Conservation (phyloP, 2,113 vertebrate genomes). For the Bujurquina vittata region DNA sequence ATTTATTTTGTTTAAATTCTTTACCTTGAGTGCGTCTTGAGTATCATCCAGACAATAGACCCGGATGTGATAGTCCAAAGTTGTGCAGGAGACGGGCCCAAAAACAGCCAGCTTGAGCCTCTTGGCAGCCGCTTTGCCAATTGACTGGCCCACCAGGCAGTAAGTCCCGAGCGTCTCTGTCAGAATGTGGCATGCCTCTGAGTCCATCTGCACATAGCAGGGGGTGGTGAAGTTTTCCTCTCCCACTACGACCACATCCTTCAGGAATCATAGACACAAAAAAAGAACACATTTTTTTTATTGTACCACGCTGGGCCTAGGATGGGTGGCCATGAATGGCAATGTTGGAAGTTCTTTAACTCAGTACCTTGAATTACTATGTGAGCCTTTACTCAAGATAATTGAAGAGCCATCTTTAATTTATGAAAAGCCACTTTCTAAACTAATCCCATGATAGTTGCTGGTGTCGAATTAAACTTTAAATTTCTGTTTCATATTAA, state of each 20-base stretch:
- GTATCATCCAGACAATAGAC: constrained; percentile 95
- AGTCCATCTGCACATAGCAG: constrained; percentile 92
- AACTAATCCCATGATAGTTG: not conserved
- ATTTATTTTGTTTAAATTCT: not conserved
- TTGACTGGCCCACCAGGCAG: constrained; percentile 89
- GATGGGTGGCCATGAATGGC: not conserved
- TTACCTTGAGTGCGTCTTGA: constrained; percentile 92
- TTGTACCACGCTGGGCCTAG: not conserved
- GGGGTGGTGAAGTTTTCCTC: constrained; percentile 96
- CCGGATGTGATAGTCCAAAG: constrained; percentile 91
- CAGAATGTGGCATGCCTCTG: constrained; percentile 91
- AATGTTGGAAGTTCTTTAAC: not conserved
- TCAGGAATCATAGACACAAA: constrained; percentile 30
- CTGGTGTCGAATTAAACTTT: constrained; percentile 9
- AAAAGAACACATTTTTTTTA: constrained; percentile 5
- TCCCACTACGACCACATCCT: constrained; percentile 93
- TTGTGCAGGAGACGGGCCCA: constrained; percentile 88
- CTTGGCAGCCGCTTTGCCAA: constrained; percentile 90
- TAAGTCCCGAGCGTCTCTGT: constrained; percentile 93
- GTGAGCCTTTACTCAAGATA: not conserved
- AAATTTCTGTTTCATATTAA: not conserved
- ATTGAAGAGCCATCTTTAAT: not conserved
- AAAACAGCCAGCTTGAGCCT: constrained; percentile 93
- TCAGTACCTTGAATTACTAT: not conserved
- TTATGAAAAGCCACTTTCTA: not conserved